Evolutionary conservation across 1,140 invertebrate genomes (phyloP), one percentile per base, ranked within the genome.

Genomic region (Panagrolaimus sp.): DNA sequence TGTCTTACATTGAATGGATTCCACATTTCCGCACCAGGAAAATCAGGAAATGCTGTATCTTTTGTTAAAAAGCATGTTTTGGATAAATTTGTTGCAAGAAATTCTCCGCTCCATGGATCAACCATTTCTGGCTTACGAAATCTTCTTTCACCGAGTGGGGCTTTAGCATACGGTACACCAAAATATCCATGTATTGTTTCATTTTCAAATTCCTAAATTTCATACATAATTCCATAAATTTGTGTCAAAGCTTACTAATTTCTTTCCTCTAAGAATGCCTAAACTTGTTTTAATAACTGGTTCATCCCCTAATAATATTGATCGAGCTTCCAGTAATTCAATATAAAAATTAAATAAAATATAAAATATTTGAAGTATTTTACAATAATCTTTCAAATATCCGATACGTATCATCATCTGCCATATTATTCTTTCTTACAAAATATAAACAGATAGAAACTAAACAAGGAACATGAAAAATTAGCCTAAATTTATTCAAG

Each of bases 1-100:
- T n/a, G n/a, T 38, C 72, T 46, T 51, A 78, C 79, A 68, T 92
- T 96, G 80, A 96, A 96, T 23, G 93, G 91, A 84, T 96, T 96
- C 94, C 95, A 98, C 89, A 96, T 92, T 67, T 88, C 89, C 5
- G 92, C 88, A n/a, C 93, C 94, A 5, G 89, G 84, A 84, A 97
- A 96, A 14, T 85, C 73, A 81, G 90, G 91, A 79, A 96, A 96
- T 38, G 91, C 87, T 0, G 88, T 91, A 85, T 97, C 93, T 68
- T 89, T 87, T 53, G 92, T 90, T 85, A 68, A 78, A 25, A 91
- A 89, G 86, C 95, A 98, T 44, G 91, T 89, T 79, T 92, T 92
- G 20, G 80, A 67, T 14, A 78, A 44, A 14, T 70, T 70, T 23
- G 66, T 66, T 9, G 81, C 81, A 48, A 69, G 47, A 9, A 83